Base-by-base conservation (phyloP, 2,888 invertebrate species). In the Drosophila eohydei region DNA sequence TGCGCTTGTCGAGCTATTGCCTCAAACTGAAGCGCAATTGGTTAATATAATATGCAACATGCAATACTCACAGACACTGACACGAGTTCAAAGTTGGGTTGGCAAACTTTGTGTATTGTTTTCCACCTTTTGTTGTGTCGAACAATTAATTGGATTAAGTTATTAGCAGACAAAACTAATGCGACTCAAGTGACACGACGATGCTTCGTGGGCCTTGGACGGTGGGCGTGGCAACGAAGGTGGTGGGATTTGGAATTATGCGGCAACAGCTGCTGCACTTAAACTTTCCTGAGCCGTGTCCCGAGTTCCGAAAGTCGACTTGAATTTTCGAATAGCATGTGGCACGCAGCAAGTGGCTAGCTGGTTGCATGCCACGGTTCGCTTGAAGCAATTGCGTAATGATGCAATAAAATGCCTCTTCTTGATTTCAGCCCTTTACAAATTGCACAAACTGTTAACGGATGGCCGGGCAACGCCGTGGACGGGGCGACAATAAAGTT, bases 311-410 rank as follows among this genome's bases (percentile, higher is more conserved):
- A 67, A 66, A 71, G 43, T 72, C 56, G 61, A 36, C 40, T 50
- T 58, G 4, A 21, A 32, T 54, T 48, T 56, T 11, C 16, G 32
- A 46, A 40, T 21, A 21, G 58, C 40, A 28, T 54, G 40, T 14
- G 9, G 52, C n/a, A 38, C 16, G 40, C 54, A 56, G 65, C 57
- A 60, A 34, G 62, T 30, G 7, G 44, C 41, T 4, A 21, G n/a
- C 28, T 4, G 44, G 59, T 36, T 11, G 60, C 65, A 44, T 75
- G 67, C 64, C 60, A 40, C 48, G 57, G 16, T 52, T 64, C 59
- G 62, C 60, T 71, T 69, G 73, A 66, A 51, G 52, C 40, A 72
- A 83, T 84, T 81, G 83, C 61, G 74, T 83, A 85, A 87, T 87
- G 85, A 87, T 74, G 89, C 82, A 78, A 76, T 81, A 63, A 68